A percentile compares a stretch with the other conserved stretches of the same genome.
phyloP scores from a whole-genome alignment of 2,113 vertebrate genomes.

The Gallinago media region DNA sequence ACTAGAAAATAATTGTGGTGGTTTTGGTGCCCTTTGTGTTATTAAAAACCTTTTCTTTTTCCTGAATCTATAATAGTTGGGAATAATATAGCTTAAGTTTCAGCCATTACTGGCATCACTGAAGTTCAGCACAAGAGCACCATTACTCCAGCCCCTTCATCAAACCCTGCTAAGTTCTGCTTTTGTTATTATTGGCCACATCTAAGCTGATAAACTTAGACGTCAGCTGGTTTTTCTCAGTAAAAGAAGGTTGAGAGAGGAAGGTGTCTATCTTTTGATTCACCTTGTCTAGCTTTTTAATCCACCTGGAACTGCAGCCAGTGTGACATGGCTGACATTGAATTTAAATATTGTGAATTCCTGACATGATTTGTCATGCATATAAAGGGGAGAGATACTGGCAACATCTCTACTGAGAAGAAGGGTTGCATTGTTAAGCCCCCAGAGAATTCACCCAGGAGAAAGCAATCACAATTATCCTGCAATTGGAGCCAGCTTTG shows the following conservation, averaged over 20 bases:
- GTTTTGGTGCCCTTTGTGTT: background rate
- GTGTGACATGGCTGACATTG: background rate
- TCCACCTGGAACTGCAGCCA: background rate
- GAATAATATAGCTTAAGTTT: background rate
- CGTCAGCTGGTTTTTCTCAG: background rate
- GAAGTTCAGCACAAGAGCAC: background rate
- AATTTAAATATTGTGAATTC: background rate
- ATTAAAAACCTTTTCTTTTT: background rate
- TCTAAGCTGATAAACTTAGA: background rate
- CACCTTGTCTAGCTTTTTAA: background rate
- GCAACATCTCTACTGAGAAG: background rate
- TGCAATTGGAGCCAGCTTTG: background rate
- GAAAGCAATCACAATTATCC: background rate
- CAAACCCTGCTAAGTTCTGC: background rate
- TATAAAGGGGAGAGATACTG: background rate
- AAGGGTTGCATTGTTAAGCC: background rate
- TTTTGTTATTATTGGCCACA: background rate
- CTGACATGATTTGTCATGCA: background rate
- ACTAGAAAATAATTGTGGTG: background rate
- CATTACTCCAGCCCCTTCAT: background rate
- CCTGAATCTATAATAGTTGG: background rate
- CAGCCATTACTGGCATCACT: background rate
- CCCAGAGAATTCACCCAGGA: background rate
- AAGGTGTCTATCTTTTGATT: background rate
- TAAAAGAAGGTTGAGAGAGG: background rate